Conservation (phyloP, 2,888 invertebrate genomes). For the Phalera bucephala region DNA sequence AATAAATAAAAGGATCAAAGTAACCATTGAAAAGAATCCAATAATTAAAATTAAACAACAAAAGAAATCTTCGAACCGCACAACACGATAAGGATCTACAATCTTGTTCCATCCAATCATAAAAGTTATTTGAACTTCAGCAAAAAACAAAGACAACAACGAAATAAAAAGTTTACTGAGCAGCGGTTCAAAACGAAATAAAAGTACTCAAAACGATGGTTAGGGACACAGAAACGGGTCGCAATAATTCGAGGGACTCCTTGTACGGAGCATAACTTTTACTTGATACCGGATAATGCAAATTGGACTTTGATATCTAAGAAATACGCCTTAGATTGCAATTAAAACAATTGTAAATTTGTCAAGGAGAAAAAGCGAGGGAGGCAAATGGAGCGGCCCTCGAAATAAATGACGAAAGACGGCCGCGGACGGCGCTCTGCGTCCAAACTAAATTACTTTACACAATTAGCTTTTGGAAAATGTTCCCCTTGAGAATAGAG, state of each 20-base stretch:
- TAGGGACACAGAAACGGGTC: slow-evolving; percentile 28
- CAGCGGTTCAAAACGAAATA: slow-evolving; percentile 44
- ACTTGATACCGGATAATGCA: slow-evolving; percentile 41
- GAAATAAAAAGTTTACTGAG: slow-evolving; percentile 43
- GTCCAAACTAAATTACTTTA: slow-evolving; percentile 60
- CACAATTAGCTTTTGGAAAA: slow-evolving; percentile 61
- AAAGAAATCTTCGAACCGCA: background rate
- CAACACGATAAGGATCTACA: slow-evolving; percentile 18
- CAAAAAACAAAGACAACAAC: slow-evolving; percentile 37
- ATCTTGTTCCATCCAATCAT: slow-evolving; percentile 26
- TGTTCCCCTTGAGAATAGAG: slow-evolving; percentile 42
- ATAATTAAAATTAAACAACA: background rate
- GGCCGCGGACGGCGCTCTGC: slow-evolving; percentile 47
- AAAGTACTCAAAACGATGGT: slow-evolving; percentile 43
- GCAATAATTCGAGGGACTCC: slow-evolving; percentile 27
- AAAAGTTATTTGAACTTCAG: slow-evolving; percentile 33
- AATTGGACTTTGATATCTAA: slow-evolving; percentile 55
- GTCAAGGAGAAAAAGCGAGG: slow-evolving; percentile 40
- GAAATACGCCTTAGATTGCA: slow-evolving; percentile 55
- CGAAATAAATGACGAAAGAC: slow-evolving; percentile 56
- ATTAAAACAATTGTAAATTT: slow-evolving; percentile 51
- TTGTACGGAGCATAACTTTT: slow-evolving; percentile 30
- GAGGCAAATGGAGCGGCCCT: slow-evolving; percentile 49
- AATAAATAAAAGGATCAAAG: too few relatives aligned
- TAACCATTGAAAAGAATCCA: too few relatives aligned